A percentile compares a stretch with the other conserved stretches of the same genome.
Conservation (phyloP, 2,797 vertebrate species). For the Halcyon chelicuti region DNA sequence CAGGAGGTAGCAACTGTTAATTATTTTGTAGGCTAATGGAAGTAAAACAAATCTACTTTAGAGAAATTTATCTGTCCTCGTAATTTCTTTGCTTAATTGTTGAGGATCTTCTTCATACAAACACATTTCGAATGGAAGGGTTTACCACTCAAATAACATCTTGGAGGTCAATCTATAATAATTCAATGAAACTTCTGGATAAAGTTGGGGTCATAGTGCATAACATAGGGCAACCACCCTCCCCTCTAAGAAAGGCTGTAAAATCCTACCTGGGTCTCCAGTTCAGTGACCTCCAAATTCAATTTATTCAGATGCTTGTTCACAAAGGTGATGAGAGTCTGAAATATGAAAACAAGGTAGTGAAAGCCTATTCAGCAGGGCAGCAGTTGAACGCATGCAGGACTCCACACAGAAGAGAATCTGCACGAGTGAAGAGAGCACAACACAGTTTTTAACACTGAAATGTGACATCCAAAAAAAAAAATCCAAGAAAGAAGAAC, state of each 20-base stretch:
- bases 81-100: neutral
- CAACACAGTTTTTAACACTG: neutral
- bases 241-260: neutral
- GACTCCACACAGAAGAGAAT: neutral
- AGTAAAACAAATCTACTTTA: neutral
- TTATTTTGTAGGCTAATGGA: neutral
- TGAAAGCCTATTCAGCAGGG: neutral
- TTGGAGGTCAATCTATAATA: neutral
- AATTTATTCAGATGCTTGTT: conserved; percentile 98
- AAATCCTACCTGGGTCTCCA: conserved; percentile 93
- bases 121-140: neutral
- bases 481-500: neutral
- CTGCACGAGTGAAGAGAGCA: neutral
- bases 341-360: conserved; percentile 55
- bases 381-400: neutral
- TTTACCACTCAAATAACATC: neutral
- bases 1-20: neutral
- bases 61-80: neutral
- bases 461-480: neutral
- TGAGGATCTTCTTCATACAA: neutral
- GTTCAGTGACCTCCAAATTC: conserved; percentile 95
- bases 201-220: neutral
- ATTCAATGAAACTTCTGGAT: neutral
- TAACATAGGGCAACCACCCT: neutral
- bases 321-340: conserved; percentile 98